A percentile compares a stretch with the other conserved stretches of the same genome.
These are phyloP conservation scores for Pseudomyrmex concolor DNA, from an alignment of 1,140 invertebrate species.

Conservation along the genomic window DNA sequence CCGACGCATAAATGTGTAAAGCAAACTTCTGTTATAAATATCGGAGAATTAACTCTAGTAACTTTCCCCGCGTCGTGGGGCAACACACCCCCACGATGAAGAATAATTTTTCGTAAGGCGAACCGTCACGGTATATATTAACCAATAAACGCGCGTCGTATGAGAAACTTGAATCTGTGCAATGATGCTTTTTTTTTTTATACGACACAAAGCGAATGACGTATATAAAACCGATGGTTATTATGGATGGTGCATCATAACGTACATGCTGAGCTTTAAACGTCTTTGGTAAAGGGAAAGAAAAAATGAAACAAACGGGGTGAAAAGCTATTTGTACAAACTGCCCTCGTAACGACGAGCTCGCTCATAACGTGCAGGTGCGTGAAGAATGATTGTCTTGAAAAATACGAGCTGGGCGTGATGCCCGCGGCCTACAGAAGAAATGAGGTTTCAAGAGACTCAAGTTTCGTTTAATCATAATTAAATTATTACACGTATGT, in stretches of 20 bases:
- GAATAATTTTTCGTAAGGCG: background rate
- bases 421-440: conserved; percentile 6
- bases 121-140: conserved; percentile 12
- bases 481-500: no score
- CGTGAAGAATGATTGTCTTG: conserved; percentile 53
- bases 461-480: conserved; percentile 20
- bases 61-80: background rate
- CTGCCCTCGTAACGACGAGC: conserved; percentile 31
- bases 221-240: conserved; percentile 40
- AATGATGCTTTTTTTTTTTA: conserved; percentile 51
- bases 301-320: conserved; percentile 19
- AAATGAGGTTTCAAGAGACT: background rate
- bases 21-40: background rate
- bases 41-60: background rate
- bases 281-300: conserved; percentile 14
- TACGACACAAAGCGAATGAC: conserved; percentile 45
- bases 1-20: conserved; percentile 22
- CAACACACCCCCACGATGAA: background rate
- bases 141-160: conserved; percentile 37
- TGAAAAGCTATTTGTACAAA: conserved; percentile 52
- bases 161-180: conserved; percentile 18
- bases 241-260: conserved; percentile 41
- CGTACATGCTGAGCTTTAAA: conserved; percentile 41
- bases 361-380: conserved; percentile 63
- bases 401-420: conserved; percentile 60